Evolutionary conservation across 2,797 vertebrate genomes (phyloP).

Genomic region (Platalea minor): DNA sequence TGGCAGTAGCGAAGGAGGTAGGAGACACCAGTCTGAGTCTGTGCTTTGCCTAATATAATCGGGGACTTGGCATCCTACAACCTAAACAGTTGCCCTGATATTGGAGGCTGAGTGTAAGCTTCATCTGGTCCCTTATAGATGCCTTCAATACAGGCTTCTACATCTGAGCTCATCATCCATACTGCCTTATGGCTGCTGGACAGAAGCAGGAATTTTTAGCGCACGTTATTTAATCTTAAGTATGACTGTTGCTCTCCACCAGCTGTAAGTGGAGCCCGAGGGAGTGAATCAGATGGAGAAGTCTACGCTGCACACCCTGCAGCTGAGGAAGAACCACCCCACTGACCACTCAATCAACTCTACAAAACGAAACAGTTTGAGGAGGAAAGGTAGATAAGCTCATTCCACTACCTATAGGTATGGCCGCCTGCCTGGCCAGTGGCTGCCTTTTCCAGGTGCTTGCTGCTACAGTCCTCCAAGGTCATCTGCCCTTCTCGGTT

Average conservation of each 20-base stretch:
- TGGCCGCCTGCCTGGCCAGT: background rate
- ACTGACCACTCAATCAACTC: background rate
- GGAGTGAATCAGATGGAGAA: background rate
- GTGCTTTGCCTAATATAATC: conserved; percentile 6
- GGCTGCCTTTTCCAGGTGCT: background rate
- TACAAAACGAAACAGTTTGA: background rate
- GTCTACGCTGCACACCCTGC: background rate
- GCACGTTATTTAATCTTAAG: background rate
- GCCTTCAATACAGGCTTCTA: background rate
- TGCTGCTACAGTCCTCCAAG: background rate
- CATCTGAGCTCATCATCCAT: background rate
- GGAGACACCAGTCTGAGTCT: conserved; percentile 17
- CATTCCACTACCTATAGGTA: background rate
- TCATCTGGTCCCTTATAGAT: background rate
- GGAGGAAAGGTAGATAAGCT: background rate
- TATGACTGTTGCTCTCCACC: background rate
- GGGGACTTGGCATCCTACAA: background rate
- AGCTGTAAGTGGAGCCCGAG: background rate
- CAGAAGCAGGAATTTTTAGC: background rate
- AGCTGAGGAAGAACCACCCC: background rate
- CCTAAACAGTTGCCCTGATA: background rate
- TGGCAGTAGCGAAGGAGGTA: conserved; percentile 8
- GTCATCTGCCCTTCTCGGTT: background rate
- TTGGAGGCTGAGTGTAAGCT: background rate
- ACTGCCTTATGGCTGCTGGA: background rate